These are phyloP conservation scores for Melipona beecheii DNA, from an alignment of 2,888 invertebrate species.

Conservation along the genomic window DNA sequence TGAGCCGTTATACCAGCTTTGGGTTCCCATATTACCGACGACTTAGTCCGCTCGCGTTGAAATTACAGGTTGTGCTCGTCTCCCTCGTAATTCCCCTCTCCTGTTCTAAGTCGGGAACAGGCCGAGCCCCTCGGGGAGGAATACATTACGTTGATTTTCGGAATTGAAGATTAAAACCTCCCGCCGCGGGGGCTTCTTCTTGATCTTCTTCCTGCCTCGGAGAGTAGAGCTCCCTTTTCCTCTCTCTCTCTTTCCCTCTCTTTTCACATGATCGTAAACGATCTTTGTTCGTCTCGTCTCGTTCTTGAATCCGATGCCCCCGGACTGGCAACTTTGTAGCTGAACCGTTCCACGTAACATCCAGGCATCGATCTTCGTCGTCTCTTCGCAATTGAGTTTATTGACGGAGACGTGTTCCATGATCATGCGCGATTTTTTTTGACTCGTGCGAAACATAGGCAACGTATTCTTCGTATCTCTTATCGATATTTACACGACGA, in stretches of 20 bases:
- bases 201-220: conserved; percentile 26
- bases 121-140: conserved; percentile 64
- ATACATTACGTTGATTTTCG: conserved; percentile 79
- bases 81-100: conserved; percentile 33
- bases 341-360: not conserved
- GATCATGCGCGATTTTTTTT: not conserved
- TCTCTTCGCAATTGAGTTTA: not conserved
- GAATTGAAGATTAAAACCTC: conserved; percentile 73
- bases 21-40: conserved; percentile 80
- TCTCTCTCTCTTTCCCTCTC: not conserved
- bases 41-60: conserved; percentile 79
- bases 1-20: conserved; percentile 76
- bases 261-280: not conserved
- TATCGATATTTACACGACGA: not conserved
- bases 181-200: conserved; percentile 59
- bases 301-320: conserved; percentile 7
- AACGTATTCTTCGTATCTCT: not conserved
- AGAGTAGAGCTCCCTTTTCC: not conserved
- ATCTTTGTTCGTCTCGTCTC: not conserved
- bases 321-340: not conserved
- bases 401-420: not conserved
- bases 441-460: not conserved
- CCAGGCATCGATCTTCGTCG: not conserved
- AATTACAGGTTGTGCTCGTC: conserved; percentile 79
- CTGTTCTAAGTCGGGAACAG: conserved; percentile 55